Evolutionary conservation across 2,113 vertebrate genomes (phyloP), one percentile per base, ranked within the genome.

Genomic region (Noturus placidus): DNA sequence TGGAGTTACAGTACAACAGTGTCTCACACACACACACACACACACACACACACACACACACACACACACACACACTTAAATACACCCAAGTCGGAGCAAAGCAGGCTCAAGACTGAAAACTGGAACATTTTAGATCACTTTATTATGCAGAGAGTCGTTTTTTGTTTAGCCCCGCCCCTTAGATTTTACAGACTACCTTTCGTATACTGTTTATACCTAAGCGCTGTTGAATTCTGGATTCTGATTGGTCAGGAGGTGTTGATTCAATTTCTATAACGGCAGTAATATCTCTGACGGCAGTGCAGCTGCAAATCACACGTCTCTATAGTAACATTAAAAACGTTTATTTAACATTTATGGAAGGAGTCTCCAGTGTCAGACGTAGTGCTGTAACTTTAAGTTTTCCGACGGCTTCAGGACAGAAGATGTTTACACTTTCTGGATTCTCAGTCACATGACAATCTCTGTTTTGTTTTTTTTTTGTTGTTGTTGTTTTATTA

Each of bases 1-100:
- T 76, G 57, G 84, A 84, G 76, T 83, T 59, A 38, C 87, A 76
- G 85, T 67, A 38, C 87, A 76, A 65, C 69, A 5, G 57, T 57
- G 67, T 77, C 80, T 19, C 67, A 15, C 67, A 7, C 65, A 33
- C 65, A 67, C n/a, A n/a, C n/a, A n/a, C 67, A 33, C 65, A 35
- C 67, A 69, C 67, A 35, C 67, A 35, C 67, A 70, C 67, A 35
- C 67, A 35, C 67, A 70, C 33, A 33, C 67, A 35, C 67, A 35
- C 67, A 35, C 67, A 35, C 67, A 69, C 38, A 25, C 20, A 9
- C 72, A 46, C 35, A 52, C 9, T 0, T 2, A 2, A 19, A 78
- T 9, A 52, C 25, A 30, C 22, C 35, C 4, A 20, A 42, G 70
- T 74, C 35, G 42, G 35, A 74, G 35, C 3, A 22, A 77, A 15